These are phyloP conservation scores for Drosophila sturtevanti DNA, from an alignment of 1,140 invertebrate species.

Conservation along the genomic window DNA sequence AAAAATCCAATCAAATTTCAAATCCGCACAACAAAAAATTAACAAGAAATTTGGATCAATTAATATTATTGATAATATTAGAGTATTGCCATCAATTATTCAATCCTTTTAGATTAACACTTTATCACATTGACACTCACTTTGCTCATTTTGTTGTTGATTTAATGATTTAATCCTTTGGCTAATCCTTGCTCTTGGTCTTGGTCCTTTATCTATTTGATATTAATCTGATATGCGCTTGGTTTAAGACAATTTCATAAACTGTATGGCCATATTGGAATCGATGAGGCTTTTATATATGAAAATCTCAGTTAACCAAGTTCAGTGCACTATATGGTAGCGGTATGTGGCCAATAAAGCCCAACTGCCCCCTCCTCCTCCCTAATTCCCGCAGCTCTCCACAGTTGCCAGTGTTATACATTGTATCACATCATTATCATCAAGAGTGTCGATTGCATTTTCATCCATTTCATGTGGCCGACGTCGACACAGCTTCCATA, in stretches of 20 bases:
- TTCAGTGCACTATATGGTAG: conserved; percentile 64
- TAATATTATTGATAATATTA: too few relatives aligned
- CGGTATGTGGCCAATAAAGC: conserved; percentile 33
- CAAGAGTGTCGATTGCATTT: conserved; percentile 58
- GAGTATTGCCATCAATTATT: too few relatives aligned
- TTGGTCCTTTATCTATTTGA: too few relatives aligned
- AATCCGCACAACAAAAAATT: too few relatives aligned
- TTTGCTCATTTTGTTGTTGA: conserved; percentile 35
- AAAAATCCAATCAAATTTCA: not conserved
- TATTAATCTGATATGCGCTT: not conserved
- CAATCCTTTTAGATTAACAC: too few relatives aligned
- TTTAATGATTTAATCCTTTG: conserved; percentile 40
- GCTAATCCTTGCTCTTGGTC: conserved; percentile 24
- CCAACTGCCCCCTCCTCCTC: conserved; percentile 1
- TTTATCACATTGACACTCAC: conserved; percentile 41
- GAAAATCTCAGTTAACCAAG: conserved; percentile 32
- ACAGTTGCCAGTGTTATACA: not conserved
- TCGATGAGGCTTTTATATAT: conserved; percentile 56
- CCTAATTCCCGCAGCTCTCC: conserved; percentile 37
- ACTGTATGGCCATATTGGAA: conserved; percentile 54
- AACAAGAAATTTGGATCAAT: too few relatives aligned
- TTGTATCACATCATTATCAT: conserved; percentile 27
- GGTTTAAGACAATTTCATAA: conserved; percentile 17
- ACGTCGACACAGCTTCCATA: conserved; percentile 42
- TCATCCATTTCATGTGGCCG: conserved; percentile 43